These are phyloP conservation scores for Stenoptilia bipunctidactyla DNA, from an alignment of 2,888 invertebrate genomes.

Conservation along the genomic window DNA sequence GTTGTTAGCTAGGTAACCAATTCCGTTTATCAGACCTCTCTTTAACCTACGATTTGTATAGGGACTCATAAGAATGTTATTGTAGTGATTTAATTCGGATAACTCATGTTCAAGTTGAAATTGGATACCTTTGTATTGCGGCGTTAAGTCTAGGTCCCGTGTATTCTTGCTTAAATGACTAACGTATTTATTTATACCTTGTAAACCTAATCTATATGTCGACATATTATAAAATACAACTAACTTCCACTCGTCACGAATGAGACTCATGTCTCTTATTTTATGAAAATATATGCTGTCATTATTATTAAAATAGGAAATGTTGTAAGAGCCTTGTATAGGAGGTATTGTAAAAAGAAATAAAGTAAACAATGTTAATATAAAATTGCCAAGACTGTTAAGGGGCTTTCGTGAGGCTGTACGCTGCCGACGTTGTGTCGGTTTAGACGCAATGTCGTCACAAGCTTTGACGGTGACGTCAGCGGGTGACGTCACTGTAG, in stretches of 20 bases:
- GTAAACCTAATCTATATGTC: conserved; percentile 5
- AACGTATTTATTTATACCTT: conserved; percentile 4
- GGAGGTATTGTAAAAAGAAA: not conserved
- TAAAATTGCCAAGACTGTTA: too few relatives aligned
- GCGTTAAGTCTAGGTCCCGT: not conserved
- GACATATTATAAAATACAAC: conserved; percentile 8
- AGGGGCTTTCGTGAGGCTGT: not conserved
- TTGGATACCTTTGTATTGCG: not conserved
- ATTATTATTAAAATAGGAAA: conserved; percentile 3
- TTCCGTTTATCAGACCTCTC: conserved; percentile 5
- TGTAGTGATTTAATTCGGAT: not conserved
- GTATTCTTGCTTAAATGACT: not conserved
- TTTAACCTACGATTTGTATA: not conserved
- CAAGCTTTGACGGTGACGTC: not conserved
- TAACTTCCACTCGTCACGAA: conserved; percentile 5
- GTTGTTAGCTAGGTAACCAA: conserved; percentile 4
- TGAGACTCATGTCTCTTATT: conserved; percentile 4
- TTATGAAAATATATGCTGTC: conserved; percentile 6
- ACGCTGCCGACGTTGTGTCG: not conserved
- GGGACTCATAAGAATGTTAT: not conserved
- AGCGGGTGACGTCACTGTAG: too few relatives aligned
- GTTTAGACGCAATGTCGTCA: not conserved
- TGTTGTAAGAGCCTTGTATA: not conserved
- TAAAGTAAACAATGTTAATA: not conserved
- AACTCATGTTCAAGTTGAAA: conserved; percentile 1